Base-by-base conservation (phyloP, 2,888 invertebrate species). In the Tubulanus polymorphus region DNA sequence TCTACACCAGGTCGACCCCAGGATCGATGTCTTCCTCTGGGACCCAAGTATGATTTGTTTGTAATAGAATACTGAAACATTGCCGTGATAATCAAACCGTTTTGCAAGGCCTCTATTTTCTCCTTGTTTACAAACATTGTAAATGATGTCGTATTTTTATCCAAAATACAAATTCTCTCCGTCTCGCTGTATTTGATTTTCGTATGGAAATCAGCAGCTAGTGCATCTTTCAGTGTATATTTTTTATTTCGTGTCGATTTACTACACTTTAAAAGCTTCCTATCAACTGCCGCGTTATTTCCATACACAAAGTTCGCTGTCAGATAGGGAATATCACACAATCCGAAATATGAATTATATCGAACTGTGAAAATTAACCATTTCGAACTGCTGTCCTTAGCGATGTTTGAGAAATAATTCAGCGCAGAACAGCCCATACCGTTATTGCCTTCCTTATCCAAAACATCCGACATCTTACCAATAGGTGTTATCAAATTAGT, bases 361-460 rank as follows among this genome's bases (percentile, higher is more conserved):
- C 41, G 41, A 41, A 41, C 41, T 5, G 41, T 41, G 15, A 41
- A 41, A 5, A 41, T 15, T 18, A 8, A 41, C 41, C 41, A 41
- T 15, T 41, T 41, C 5, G 6, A 5, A 41, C 23, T 41, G 5
- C 5, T 15, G 23, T 5, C 41, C 41, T 8, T 15, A 15, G 6
- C 41, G 41, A 15, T 41, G 41, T 41, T 41, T 5, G 41, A 41
- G 41, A 41, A 41, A 41, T 41, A 41, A 41, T 41, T 41, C 6
- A 18, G 18, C 41, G 41, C 41, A 41, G 41, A 41, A 41, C 41
- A 41, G 6, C 41, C 41, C 41, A 41, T 8, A 15, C 3, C 41
- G 15, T 15, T 41, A 15, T 41, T 15, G 15, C 41, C 41, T 23
- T 41, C 41, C 41, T 41, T 41, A 41, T 41, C 41, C 6, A 41